Conservation (phyloP, 2,797 vertebrate species). For the Amphiprion clarkii region DNA sequence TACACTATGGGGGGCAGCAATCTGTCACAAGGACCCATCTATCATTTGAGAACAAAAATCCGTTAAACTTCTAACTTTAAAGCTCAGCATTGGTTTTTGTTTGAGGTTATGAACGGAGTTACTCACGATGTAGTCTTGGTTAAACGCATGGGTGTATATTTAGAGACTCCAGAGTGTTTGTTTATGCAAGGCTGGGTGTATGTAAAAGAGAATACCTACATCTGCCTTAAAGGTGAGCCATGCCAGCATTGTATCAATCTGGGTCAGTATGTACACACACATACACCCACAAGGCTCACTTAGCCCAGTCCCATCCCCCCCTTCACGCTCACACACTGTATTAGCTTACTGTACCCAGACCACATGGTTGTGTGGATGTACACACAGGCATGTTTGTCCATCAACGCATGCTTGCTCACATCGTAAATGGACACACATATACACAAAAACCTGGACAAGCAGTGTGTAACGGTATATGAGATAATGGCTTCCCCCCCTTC, state of each 20-base stretch:
- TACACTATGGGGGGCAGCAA: background rate
- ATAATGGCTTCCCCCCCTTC: constrained; percentile 51
- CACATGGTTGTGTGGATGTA: constrained; percentile 51
- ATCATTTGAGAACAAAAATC: background rate
- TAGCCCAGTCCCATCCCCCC: constrained; percentile 56
- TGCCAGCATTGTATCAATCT: constrained; percentile 63
- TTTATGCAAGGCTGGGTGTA: background rate
- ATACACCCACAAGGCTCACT: constrained; percentile 53
- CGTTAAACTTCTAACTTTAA: background rate
- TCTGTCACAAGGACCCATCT: background rate
- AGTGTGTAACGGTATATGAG: constrained; percentile 45
- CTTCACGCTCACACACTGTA: constrained; percentile 61
- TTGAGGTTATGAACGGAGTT: background rate
- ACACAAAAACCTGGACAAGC: constrained; percentile 42
- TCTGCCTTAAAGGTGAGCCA: constrained; percentile 56
- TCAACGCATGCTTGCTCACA: background rate
- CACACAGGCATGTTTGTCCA: constrained; percentile 46
- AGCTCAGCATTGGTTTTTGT: background rate
- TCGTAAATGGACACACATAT: background rate
- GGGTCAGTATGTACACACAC: constrained; percentile 60
- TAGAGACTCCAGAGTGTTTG: background rate
- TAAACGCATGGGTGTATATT: background rate
- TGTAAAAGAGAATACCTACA: constrained; percentile 30
- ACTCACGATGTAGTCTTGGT: background rate
- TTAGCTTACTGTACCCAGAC: constrained; percentile 71